Evolutionary conservation across 2,888 invertebrate genomes (phyloP).

Genomic region (Podotricha telesiphe): DNA sequence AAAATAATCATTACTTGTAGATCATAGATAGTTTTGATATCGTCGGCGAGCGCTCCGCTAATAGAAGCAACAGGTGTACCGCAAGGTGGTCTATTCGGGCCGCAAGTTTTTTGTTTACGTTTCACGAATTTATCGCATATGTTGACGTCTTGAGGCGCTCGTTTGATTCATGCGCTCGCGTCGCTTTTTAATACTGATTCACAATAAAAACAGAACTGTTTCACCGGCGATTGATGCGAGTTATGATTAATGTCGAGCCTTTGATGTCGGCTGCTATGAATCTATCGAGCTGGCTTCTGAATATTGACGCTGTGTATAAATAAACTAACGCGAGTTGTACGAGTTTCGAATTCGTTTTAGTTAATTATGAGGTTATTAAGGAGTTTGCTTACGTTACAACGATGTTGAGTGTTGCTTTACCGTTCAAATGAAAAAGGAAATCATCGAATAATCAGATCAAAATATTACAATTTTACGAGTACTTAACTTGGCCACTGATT

Average conservation of each 20-base stretch:
- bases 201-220: constrained; percentile 82
- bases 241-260: constrained; percentile 81
- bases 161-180: constrained; percentile 79
- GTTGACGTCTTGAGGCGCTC: constrained; percentile 77
- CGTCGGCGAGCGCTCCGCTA: constrained; percentile 65
- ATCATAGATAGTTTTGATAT: constrained; percentile 54
- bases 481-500: background rate
- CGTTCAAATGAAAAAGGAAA: constrained; percentile 11
- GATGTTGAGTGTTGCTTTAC: constrained; percentile 30
- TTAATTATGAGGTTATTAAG: constrained; percentile 79
- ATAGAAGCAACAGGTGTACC: constrained; percentile 80
- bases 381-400: constrained; percentile 35
- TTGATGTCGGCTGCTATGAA: constrained; percentile 82
- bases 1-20: constrained; percentile 39
- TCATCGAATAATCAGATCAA: background rate
- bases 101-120: constrained; percentile 75
- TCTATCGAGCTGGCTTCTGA: constrained; percentile 81
- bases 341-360: constrained; percentile 70
- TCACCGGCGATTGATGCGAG: constrained; percentile 81
- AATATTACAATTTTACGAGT: constrained; percentile 5
- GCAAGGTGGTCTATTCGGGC: constrained; percentile 74
- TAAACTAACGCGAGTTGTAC: constrained; percentile 73
- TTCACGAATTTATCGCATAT: constrained; percentile 77
- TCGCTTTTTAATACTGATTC: constrained; percentile 83
- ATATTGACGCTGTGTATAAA: constrained; percentile 79